Percentiles rank a stretch among this genome's conserved stretches.
Conservation (phyloP, 2,888 invertebrate species). For the Oxyteleia sp. region DNA sequence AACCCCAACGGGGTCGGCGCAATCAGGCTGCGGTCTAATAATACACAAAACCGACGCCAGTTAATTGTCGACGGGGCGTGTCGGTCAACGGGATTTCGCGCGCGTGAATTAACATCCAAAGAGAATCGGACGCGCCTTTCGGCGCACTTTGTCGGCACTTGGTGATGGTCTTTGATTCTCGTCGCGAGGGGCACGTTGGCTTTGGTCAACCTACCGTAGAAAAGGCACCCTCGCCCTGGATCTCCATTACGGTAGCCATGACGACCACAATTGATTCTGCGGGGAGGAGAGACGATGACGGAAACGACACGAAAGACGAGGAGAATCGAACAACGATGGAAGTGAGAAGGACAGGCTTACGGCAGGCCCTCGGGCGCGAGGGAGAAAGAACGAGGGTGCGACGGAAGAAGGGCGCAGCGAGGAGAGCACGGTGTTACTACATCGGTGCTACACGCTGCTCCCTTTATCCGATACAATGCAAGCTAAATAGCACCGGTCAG, state of each 20-base stretch:
- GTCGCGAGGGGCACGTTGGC: constrained; percentile 62
- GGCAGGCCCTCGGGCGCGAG: constrained; percentile 49
- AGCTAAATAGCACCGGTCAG: constrained; percentile 85
- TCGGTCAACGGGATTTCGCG: constrained; percentile 30
- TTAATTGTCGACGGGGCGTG: constrained; percentile 53
- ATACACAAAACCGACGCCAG: constrained; percentile 50
- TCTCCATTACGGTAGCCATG: constrained; percentile 87
- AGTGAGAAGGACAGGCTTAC: constrained; percentile 31
- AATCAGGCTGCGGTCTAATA: constrained; percentile 38
- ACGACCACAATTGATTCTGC: constrained; percentile 86
- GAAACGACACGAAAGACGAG: constrained; percentile 68
- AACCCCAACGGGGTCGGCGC: not conserved
- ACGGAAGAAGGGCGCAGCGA: constrained; percentile 12
- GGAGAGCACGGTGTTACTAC: constrained; percentile 80
- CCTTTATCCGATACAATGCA: constrained; percentile 85
- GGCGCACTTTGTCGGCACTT: constrained; percentile 64
- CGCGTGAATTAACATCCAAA: constrained; percentile 60
- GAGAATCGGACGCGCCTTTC: constrained; percentile 41
- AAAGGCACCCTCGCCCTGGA: constrained; percentile 85
- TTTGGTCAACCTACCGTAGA: constrained; percentile 78
- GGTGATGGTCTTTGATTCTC: constrained; percentile 69
- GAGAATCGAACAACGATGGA: constrained; percentile 39
- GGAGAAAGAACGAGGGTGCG: constrained; percentile 41
- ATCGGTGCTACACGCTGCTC: constrained; percentile 79
- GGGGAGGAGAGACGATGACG: constrained; percentile 78